Evolutionary conservation across 2,888 invertebrate genomes (phyloP), one percentile per base, ranked within the genome.

Genomic region (Xanthorhoe spadicearia): DNA sequence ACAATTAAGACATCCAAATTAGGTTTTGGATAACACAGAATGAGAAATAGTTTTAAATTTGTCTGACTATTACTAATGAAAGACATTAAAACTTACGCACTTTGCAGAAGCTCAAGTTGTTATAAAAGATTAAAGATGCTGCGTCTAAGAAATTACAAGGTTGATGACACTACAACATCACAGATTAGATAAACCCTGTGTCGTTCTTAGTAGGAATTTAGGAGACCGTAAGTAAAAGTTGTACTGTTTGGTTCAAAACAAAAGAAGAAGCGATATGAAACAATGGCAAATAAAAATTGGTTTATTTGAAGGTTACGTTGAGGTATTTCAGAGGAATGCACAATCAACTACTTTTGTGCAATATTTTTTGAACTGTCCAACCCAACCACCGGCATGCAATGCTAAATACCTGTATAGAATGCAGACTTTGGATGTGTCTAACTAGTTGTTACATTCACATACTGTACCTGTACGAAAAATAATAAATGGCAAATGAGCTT

Each of bases 121-220:
- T 43, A 43, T 43, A 43, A 43, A 13, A 13, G 13, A n/a, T 8
- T 54, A 50, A 18, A 64, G 60, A 65, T 68, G 67, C 58, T 69
- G 54, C 70, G 63, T 17, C 23, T 60, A 43, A 23, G 35, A 55
- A 61, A 57, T 38, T 53, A 54, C 71, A 76, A 80, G 81, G 80
- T 79, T 68, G 74, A 78, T 76, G 82, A 79, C 83, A 75, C 76
- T 46, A 51, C 19, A 59, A 60, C 61, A 72, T 73, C 69, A 74
- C 23, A 73, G 82, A 79, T 81, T 73, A 81, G 79, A 82, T 81
- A 77, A 69, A 54, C 62, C 54, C 69, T 50, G 67, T 65, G 72
- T 74, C 69, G 61, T 75, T 78, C 78, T 78, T 68, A 74, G 69
- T 68, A 59, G 59, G 70, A 74, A 74, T 70, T 72, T 69, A 74